Conservation (phyloP, 2,888 invertebrate species). For the Tachina grossa region DNA sequence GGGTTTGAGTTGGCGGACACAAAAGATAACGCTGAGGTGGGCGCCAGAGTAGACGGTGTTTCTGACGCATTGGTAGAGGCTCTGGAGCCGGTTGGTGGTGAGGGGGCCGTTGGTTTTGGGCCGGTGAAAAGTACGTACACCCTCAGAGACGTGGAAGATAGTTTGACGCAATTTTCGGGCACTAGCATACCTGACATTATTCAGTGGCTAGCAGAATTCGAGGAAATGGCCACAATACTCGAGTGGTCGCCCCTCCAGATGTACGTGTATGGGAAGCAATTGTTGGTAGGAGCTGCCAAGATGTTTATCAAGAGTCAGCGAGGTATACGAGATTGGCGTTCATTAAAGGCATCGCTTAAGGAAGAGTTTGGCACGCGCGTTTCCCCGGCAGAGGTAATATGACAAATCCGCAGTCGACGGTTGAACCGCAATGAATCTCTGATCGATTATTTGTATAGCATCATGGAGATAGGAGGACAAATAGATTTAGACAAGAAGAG, state of each 20-base stretch:
- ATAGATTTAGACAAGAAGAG: constrained; percentile 60
- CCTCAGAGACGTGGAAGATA: constrained; percentile 50
- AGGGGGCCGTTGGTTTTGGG: background rate
- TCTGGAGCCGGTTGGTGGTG: background rate
- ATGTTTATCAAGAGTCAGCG: constrained; percentile 40
- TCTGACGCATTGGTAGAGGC: background rate
- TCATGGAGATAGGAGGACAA: constrained; percentile 58
- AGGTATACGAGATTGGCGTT: constrained; percentile 42
- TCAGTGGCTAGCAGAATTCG: constrained; percentile 1
- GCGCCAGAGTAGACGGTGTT: background rate
- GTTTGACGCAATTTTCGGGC: constrained; percentile 31
- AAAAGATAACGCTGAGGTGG: background rate
- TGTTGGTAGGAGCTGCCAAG: constrained; percentile 12
- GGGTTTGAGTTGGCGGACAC: background rate
- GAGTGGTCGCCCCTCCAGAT: constrained; percentile 47
- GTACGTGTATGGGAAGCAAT: constrained; percentile 53
- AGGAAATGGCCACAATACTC: constrained; percentile 40
- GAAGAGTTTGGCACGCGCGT: constrained; percentile 45
- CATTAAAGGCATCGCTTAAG: constrained; percentile 46
- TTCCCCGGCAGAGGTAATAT: constrained; percentile 55
- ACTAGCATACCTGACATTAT: constrained; percentile 34
- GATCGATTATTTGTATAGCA: constrained; percentile 59
- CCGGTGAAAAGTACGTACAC: constrained; percentile 20
- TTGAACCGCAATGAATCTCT: constrained; percentile 51
- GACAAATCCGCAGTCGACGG: constrained; percentile 43